Percentiles rank a stretch among this genome's conserved stretches.
phyloP scores from a whole-genome alignment of 2,113 vertebrate species.

The Clarias gariepinus region DNA sequence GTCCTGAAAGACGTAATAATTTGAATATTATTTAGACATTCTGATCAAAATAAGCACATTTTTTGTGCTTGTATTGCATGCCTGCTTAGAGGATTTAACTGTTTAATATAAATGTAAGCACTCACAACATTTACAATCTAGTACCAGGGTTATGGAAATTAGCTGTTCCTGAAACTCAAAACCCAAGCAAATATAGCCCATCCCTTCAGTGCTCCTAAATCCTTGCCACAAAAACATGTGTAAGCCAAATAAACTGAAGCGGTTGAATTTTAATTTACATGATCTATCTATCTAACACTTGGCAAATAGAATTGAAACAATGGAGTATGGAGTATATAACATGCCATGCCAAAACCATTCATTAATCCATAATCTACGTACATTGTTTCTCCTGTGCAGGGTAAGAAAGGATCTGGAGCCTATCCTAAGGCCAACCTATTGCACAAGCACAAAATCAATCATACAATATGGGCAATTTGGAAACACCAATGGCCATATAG shows the following conservation, averaged over 20 bases:
- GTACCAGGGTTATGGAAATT: neutral
- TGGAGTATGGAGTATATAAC: neutral
- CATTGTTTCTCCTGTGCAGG: too few relatives aligned
- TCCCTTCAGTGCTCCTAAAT: neutral
- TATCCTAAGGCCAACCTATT: too few relatives aligned
- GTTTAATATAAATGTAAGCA: neutral
- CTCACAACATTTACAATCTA: neutral
- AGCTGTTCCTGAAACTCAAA: neutral
- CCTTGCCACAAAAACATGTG: neutral
- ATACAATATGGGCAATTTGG: too few relatives aligned
- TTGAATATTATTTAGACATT: neutral
- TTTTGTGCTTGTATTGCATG: neutral
- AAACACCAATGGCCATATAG: too few relatives aligned
- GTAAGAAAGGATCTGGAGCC: too few relatives aligned
- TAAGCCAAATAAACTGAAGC: neutral
- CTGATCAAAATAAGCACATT: neutral
- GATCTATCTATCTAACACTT: neutral
- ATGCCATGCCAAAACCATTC: neutral
- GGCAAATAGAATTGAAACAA: neutral
- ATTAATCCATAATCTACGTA: too few relatives aligned
- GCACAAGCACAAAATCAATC: too few relatives aligned
- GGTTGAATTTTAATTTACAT: neutral
- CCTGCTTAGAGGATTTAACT: neutral
- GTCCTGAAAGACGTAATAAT: slow-evolving; percentile 58
- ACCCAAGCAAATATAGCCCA: neutral